These are phyloP conservation scores for Dromius quadrimaculatus DNA, from an alignment of 2,888 invertebrate species.

Conservation along the genomic window DNA sequence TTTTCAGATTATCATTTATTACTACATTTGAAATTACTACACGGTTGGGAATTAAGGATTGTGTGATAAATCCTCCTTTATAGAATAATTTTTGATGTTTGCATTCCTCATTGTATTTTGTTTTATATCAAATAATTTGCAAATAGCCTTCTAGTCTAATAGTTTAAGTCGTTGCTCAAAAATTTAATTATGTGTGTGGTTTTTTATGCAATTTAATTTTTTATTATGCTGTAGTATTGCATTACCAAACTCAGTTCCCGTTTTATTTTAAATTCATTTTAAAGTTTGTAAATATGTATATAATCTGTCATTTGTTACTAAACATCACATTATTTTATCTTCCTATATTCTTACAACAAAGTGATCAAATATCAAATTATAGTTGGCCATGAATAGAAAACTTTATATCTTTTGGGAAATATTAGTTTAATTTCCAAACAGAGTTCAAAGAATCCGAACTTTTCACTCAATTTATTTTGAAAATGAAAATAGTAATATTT, in stretches of 20 bases:
- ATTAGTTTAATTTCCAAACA: too few species aligned
- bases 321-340: conserved; percentile 32
- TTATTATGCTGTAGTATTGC: neutral
- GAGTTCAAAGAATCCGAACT: too few species aligned
- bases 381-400: too few species aligned
- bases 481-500: too few species aligned
- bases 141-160: conserved; percentile 50
- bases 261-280: conserved; percentile 22
- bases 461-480: too few species aligned
- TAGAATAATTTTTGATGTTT: conserved; percentile 30
- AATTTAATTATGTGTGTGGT: conserved; percentile 32
- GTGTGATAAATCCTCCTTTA: conserved; percentile 14
- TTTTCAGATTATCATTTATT: conserved; percentile 5
- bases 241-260: neutral
- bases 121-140: conserved; percentile 34
- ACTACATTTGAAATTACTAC: neutral
- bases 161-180: conserved; percentile 49
- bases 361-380: too few species aligned
- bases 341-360: too few species aligned
- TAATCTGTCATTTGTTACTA: conserved; percentile 31
- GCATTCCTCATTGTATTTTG: conserved; percentile 42
- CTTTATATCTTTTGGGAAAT: too few species aligned
- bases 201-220: conserved; percentile 14
- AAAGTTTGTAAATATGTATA: conserved; percentile 43
- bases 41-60: neutral